Evolutionary conservation across 2,888 invertebrate genomes (phyloP), one percentile per base, ranked within the genome.

Genomic region (Pogonocherus hispidulus): DNA sequence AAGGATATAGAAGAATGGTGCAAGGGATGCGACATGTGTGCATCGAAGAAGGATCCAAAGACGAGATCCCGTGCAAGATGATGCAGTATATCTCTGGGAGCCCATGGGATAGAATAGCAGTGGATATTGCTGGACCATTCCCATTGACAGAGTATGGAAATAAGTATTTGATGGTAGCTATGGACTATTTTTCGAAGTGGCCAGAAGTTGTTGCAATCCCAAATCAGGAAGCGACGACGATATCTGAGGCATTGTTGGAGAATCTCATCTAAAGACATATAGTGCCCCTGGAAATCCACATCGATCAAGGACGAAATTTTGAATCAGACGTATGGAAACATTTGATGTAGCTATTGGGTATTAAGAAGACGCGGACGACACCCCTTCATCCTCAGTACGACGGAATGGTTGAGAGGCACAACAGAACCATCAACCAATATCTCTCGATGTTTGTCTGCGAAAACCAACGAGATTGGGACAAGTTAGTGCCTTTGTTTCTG

Each of bases 171-270:
- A 8, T 73, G 18, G 73, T 74, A 0, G 72, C 57, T 4, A 37
- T 19, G 41, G 41, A 69, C 41, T 74, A 74, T 18, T 76, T 79
- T 11, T 75, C 69, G 4, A 72, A 75, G 23, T 77, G 72, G 74
- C 72, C 73, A 1, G 77, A 78, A 60, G 74, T 67, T 14, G 72
- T 75, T 18, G 70, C 82, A 1, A 35, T 83, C 1, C 76, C 76
- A 0, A 76, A 81, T 46, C 77, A 78, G 18, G 75, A 75, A 46
- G 74, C 83, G 0, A 67, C 67, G 6, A 81, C 81, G 0, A 71
- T 82, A 6, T 81, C 82, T 0, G 47, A 66, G 35, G 62, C 35
- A 8, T 60, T 79, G n/a, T 73, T 78, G 2, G 60, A 66, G n/a
- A 44, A 77, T 16, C 27, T 76, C 2, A 20, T 77, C 11, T 67